These are phyloP conservation scores for Steatornis caripensis DNA, from an alignment of 2,113 vertebrate genomes.

Conservation along the genomic window DNA sequence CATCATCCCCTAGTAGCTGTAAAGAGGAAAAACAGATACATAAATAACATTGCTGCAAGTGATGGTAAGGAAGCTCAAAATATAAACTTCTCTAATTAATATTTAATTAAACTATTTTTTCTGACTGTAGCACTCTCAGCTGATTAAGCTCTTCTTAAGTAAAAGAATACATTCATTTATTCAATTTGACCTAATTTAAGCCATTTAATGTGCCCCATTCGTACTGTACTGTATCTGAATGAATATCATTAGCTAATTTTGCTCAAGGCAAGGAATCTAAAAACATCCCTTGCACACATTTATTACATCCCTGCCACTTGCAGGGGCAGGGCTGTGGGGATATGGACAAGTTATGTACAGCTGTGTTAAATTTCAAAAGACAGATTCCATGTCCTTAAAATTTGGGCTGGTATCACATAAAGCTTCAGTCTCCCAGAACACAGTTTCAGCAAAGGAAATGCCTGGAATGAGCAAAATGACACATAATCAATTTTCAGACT, in stretches of 20 bases:
- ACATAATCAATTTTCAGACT: not conserved
- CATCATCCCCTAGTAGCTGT: conserved; percentile 67
- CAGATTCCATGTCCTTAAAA: not conserved
- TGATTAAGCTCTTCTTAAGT: conserved; percentile 79
- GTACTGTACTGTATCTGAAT: conserved; percentile 56
- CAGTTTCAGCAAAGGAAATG: not conserved
- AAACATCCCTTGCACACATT: conserved; percentile 39
- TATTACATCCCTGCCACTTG: conserved; percentile 26
- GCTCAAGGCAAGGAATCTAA: conserved; percentile 60
- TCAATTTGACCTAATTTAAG: conserved; percentile 75
- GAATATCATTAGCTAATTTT: conserved; percentile 71
- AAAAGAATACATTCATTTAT: conserved; percentile 77
- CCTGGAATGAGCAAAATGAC: not conserved
- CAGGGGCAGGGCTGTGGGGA: not conserved
- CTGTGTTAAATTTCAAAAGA: conserved; percentile 17
- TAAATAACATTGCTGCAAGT: conserved; percentile 42
- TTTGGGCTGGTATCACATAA: not conserved
- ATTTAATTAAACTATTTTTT: conserved; percentile 72
- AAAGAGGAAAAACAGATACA: conserved; percentile 12
- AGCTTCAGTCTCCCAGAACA: not conserved
- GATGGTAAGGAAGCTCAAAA: conserved; percentile 45
- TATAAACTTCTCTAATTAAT: conserved; percentile 64
- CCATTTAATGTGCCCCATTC: conserved; percentile 70
- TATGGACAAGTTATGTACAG: not conserved
- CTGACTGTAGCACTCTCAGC: conserved; percentile 54